These are phyloP conservation scores for Leptogaster cylindrica DNA, from an alignment of 2,888 invertebrate genomes.

Conservation along the genomic window DNA sequence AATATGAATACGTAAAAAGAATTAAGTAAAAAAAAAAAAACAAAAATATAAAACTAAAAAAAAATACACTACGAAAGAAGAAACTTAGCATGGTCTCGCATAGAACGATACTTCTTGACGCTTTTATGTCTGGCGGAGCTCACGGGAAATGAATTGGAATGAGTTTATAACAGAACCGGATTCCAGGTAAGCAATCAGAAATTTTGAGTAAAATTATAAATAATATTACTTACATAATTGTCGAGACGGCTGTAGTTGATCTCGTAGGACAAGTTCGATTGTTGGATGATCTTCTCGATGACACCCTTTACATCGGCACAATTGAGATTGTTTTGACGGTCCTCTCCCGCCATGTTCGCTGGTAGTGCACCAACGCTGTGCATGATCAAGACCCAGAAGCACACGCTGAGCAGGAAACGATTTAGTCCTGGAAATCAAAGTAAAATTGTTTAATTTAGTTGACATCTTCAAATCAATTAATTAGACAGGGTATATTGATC, in stretches of 20 bases:
- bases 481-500: no score
- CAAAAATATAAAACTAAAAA: no score
- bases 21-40: no score
- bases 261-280: constrained; percentile 44
- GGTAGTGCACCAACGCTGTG: constrained; percentile 42
- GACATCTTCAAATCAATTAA: no score
- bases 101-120: constrained; percentile 29
- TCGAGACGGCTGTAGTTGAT: constrained; percentile 34
- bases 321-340: constrained; percentile 12
- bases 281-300: constrained; percentile 37
- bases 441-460: no score
- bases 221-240: constrained; percentile 42
- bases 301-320: constrained; percentile 23
- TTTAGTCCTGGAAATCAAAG: constrained; percentile 45
- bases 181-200: constrained; percentile 8
- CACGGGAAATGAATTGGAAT: constrained; percentile 43
- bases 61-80: not conserved
- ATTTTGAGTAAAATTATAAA: constrained; percentile 3
- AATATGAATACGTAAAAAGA: constrained; percentile 29
- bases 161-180: constrained; percentile 33
- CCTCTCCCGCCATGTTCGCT: constrained; percentile 13
- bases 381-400: constrained; percentile 44
- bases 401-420: constrained; percentile 44
- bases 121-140: constrained; percentile 43
- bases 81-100: not conserved